These are phyloP conservation scores for Phalacrocorax pelagicus DNA, from an alignment of 2,113 vertebrate genomes.

Conservation along the genomic window DNA sequence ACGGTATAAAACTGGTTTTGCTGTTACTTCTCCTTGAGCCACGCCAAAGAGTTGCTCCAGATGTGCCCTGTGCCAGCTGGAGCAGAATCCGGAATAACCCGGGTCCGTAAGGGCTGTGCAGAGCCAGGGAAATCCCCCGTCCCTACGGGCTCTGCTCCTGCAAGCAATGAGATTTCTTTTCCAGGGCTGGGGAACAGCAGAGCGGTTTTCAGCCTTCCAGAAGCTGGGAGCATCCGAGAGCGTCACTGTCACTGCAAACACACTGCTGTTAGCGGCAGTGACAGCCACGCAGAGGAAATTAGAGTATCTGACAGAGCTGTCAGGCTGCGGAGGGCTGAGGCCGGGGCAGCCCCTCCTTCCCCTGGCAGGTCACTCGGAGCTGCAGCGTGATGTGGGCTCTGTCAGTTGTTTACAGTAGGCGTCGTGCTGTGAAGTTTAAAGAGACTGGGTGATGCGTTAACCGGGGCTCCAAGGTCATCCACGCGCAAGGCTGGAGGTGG, in stretches of 20 bases:
- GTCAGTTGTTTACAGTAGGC: neutral
- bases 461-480: neutral
- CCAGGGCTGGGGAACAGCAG: neutral
- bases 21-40: neutral
- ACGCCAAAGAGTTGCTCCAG: neutral
- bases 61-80: neutral
- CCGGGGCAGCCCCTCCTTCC: neutral
- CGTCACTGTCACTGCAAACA: accelerated
- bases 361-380: neutral
- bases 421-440: neutral
- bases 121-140: neutral
- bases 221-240: neutral
- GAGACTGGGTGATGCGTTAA: neutral
- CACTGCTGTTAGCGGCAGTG: accelerated
- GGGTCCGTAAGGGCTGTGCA: no score
- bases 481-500: neutral
- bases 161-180: neutral
- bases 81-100: neutral
- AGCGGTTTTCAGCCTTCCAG: neutral
- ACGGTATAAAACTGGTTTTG: neutral
- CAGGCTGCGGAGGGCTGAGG: neutral
- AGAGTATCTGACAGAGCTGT: neutral
- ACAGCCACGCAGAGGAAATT: neutral
- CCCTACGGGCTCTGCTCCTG: neutral
- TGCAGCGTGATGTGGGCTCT: neutral